Conservation (phyloP, 1,140 invertebrate species). For the Cryptotermes secundus region DNA sequence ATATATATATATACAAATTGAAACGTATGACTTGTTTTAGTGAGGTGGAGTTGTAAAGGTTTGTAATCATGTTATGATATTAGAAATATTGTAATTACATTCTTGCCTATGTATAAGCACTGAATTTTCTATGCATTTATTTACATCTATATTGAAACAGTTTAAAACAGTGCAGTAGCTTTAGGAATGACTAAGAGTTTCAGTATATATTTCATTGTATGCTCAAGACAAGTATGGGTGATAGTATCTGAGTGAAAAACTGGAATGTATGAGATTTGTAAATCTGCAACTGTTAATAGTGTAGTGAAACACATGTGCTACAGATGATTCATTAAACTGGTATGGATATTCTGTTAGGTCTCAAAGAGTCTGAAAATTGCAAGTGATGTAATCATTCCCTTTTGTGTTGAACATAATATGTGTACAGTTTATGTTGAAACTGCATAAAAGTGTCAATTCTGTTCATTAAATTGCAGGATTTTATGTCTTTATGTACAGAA, state of each 20-base stretch:
- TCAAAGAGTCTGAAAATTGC: too few species aligned
- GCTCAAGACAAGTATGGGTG: neutral
- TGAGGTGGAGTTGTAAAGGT: neutral
- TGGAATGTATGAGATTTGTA: neutral
- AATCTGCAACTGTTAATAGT: neutral
- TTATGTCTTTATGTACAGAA: too few species aligned
- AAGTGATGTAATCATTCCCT: too few species aligned
- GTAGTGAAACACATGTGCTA: neutral
- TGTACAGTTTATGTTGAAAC: too few species aligned
- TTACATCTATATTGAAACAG: neutral
- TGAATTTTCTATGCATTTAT: constrained; percentile 7
- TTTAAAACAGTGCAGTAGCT: neutral
- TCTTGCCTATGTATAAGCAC: neutral
- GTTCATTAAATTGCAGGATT: too few species aligned
- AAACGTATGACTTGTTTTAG: neutral
- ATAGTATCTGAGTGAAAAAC: neutral
- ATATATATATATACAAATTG: too few species aligned
- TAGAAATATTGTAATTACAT: neutral
- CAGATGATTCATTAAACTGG: neutral
- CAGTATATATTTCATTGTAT: neutral
- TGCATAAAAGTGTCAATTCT: too few species aligned
- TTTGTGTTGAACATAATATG: too few species aligned
- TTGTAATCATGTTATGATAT: constrained; percentile 4
- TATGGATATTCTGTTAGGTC: too few species aligned
- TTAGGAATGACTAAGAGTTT: neutral